A percentile compares a stretch with the other conserved stretches of the same genome.
Evolutionary conservation across 2,888 invertebrate genomes (phyloP).

Genomic region (Apotomis betuletana): DNA sequence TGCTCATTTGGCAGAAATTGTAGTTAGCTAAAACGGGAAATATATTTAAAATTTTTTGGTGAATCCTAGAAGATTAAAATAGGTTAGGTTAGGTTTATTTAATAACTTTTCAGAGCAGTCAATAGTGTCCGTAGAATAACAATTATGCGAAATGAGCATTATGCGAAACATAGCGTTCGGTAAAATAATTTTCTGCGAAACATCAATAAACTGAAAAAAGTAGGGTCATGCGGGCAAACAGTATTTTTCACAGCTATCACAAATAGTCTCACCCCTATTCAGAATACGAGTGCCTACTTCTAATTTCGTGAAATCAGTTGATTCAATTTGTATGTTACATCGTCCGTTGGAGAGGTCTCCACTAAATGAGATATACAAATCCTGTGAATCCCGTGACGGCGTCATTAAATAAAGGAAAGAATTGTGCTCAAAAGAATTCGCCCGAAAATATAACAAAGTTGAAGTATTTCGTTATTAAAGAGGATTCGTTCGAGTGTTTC

Average conservation of each 20-base stretch:
- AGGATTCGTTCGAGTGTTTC: slow-evolving; percentile 29
- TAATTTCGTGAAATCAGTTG: slow-evolving; percentile 61
- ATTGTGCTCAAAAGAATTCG: slow-evolving; percentile 39
- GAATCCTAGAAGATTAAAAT: too few relatives aligned
- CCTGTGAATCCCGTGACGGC: slow-evolving; percentile 24
- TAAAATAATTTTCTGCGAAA: too few relatives aligned
- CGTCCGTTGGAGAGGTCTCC: slow-evolving; percentile 39
- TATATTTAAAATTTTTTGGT: too few relatives aligned
- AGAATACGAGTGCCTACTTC: slow-evolving; percentile 51
- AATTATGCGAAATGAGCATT: too few relatives aligned
- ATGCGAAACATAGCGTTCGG: too few relatives aligned
- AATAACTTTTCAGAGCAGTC: too few relatives aligned
- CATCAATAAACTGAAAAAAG: too few relatives aligned
- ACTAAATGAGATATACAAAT: slow-evolving; percentile 40
- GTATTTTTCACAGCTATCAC: slow-evolving; percentile 9
- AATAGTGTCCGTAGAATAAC: too few relatives aligned
- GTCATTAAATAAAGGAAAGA: slow-evolving; percentile 36
- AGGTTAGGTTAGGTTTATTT: too few relatives aligned
- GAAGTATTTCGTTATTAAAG: slow-evolving; percentile 36
- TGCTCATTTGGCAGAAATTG: too few relatives aligned
- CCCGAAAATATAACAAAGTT: slow-evolving; percentile 34
- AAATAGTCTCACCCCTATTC: slow-evolving; percentile 12
- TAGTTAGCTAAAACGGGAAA: too few relatives aligned
- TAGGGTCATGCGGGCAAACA: background rate
- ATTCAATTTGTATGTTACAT: slow-evolving; percentile 59